Base-by-base conservation (phyloP, 2,888 invertebrate species). In the Mesorhabditis spiculigera region DNA sequence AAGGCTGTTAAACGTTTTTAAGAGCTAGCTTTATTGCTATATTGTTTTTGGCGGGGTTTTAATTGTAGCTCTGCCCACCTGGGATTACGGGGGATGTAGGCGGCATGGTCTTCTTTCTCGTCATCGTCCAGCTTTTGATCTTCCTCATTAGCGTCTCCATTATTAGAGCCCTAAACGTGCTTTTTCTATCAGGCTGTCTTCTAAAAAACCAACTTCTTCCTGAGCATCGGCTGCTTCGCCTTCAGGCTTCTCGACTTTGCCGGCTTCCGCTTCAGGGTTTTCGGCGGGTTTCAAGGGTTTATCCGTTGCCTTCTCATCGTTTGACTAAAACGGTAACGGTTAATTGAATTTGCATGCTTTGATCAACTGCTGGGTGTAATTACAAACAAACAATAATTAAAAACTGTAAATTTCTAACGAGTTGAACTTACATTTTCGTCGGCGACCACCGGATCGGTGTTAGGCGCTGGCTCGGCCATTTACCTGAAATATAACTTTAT, bases 161-260 rank as follows among this genome's bases (percentile, higher is more conserved):
- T 28, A 28, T 28, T 28, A 28, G 28, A 28, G 28, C 28, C 28
- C 28, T 28, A 28, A 28, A 28, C 28, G n/a, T n/a, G 28, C 28
- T 28, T 28, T 28, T 28, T 28, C 28, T 28, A 28, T 50, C n/a
- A 50, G n/a, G n/a, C 10, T 50, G 58, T 28, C 28, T 28, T 28
- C 58, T n/a, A 50, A 50, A 50, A 50, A 50, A 10, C 58, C n/a
- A 13, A 50, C 58, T 50, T 50, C 58, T 50, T n/a, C 58, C 58
- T 50, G 10, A 50, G 8, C n/a, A 13, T 50, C 58, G 10, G 58
- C 58, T 50, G 0, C 58, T 50, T 50, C 58, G 58, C n/a, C n/a
- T 50, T 50, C 58, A 13, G 8, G 10, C n/a, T 50, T 50, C n/a
- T n/a, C 58, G 8, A 13, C 28, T 28, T 28, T 28, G 28, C 28